Conservation (phyloP, 2,888 invertebrate species). For the Dryobotodes eremita region DNA sequence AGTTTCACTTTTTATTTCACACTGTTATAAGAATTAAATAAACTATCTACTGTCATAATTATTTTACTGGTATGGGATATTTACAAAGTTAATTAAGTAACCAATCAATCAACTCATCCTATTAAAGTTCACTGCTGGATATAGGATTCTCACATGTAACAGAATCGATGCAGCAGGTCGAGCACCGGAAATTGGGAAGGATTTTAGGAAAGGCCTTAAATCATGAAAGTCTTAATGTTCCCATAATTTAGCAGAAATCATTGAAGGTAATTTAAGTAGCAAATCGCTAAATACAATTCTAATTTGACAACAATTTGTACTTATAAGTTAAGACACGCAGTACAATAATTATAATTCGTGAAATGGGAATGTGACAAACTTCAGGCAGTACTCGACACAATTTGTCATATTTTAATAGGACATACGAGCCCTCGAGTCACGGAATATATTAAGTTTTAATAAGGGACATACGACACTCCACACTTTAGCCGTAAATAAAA, state of each 20-base stretch:
- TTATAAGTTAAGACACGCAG: neutral
- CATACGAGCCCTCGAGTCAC: slow-evolving; percentile 10
- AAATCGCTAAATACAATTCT: neutral
- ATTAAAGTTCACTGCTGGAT: neutral
- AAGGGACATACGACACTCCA: slow-evolving; percentile 34
- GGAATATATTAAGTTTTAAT: slow-evolving; percentile 64
- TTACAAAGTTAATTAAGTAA: neutral
- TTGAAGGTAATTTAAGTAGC: neutral
- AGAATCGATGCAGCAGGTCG: neutral
- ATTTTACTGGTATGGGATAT: neutral
- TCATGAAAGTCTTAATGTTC: neutral
- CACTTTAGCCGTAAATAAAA: slow-evolving; percentile 30
- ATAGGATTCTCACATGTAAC: neutral
- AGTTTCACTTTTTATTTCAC: neutral
- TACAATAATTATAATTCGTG: slow-evolving; percentile 20
- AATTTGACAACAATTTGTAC: neutral
- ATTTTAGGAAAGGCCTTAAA: neutral
- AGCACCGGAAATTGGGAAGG: neutral
- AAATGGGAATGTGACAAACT: slow-evolving; percentile 25
- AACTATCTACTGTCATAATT: neutral
- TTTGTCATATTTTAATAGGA: slow-evolving; percentile 46
- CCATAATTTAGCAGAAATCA: neutral
- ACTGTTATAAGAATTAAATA: neutral
- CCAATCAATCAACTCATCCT: neutral
- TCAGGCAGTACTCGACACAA: slow-evolving; percentile 26